Base-by-base conservation (phyloP, 1,140 invertebrate species). In the Heliconius melpomene region DNA sequence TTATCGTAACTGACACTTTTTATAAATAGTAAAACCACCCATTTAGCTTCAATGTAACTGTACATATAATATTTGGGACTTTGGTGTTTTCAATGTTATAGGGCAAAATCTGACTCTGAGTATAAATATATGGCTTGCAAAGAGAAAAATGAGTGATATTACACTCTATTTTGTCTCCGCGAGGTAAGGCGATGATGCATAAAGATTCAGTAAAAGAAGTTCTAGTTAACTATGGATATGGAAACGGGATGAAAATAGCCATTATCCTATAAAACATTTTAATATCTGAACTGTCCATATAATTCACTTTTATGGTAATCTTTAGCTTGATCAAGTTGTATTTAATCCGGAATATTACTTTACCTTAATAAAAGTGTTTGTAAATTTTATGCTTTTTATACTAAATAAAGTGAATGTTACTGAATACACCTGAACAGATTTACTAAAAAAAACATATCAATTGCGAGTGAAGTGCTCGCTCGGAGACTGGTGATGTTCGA, bases 221-320 rank as follows among this genome's bases (percentile, higher is more conserved):
- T 54, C 7, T n/a, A 26, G 11, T 60, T 13, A 9, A 60, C n/a
- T 60, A 23, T 1, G 9, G 9, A 60, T 11, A 60, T 23, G n/a
- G n/a, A 60, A n/a, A 60, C 8, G 23, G n/a, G 57, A 60, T 26
- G 8, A 26, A 60, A 60, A 60, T 60, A n/a, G 7, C 7, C 2
- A n/a, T 26, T 23, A 26, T 23, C 3, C n/a, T 8, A 23, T 23
- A 60, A 60, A 60, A 60, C 57, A 46, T 46, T 46, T 46, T 46
- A 46, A 46, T 46, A 46, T 46, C 40, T 46, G 40, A 46, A 46
- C 40, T 46, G 40, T 46, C 40, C 40, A 46, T 46, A 46, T 46
- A 46, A 46, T 60, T 23, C 57, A 60, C 57, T 60, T 60, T 60
- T n/a, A 60, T 60, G 57, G n/a, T 26, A 60, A 60, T 60, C 57